Percentiles rank a stretch among this genome's conserved stretches.
Evolutionary conservation across 2,888 invertebrate genomes (phyloP).

Genomic region (Nyleta sp.): DNA sequence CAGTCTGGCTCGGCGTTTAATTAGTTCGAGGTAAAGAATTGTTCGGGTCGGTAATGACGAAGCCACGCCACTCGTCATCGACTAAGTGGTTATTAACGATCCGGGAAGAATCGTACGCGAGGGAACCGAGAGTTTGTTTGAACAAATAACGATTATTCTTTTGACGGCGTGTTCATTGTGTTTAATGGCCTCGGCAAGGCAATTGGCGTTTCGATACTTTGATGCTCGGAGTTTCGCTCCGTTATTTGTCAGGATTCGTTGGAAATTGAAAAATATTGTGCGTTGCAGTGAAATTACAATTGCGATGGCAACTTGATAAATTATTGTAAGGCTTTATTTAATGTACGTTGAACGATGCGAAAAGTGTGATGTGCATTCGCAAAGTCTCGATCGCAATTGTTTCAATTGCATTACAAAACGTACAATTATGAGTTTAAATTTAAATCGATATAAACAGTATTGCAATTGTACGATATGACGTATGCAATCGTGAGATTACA

Average conservation of each 20-base stretch:
- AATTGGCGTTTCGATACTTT: slow-evolving; percentile 40
- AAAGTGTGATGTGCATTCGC: too few species aligned
- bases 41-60: slow-evolving; percentile 15
- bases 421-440: too few species aligned
- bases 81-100: slow-evolving; percentile 49
- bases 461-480: too few species aligned
- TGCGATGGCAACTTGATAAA: slow-evolving; percentile 6
- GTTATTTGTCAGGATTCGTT: slow-evolving; percentile 29
- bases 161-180: slow-evolving; percentile 35
- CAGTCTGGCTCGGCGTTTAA: background rate
- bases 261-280: slow-evolving; percentile 40
- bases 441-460: too few species aligned
- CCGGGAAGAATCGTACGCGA: slow-evolving; percentile 10
- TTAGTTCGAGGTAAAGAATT: slow-evolving; percentile 17
- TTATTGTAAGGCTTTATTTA: background rate
- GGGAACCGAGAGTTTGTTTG: slow-evolving; percentile 28
- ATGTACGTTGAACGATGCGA: background rate
- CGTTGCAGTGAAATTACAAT: slow-evolving; percentile 11
- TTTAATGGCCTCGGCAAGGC: slow-evolving; percentile 29
- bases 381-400: too few species aligned
- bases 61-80: slow-evolving; percentile 28
- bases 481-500: too few species aligned
- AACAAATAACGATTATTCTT: slow-evolving; percentile 51
- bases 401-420: too few species aligned
- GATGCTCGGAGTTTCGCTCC: slow-evolving; percentile 16